Evolutionary conservation across 2,888 invertebrate genomes (phyloP).

Genomic region (Drosophila vallismaia): DNA sequence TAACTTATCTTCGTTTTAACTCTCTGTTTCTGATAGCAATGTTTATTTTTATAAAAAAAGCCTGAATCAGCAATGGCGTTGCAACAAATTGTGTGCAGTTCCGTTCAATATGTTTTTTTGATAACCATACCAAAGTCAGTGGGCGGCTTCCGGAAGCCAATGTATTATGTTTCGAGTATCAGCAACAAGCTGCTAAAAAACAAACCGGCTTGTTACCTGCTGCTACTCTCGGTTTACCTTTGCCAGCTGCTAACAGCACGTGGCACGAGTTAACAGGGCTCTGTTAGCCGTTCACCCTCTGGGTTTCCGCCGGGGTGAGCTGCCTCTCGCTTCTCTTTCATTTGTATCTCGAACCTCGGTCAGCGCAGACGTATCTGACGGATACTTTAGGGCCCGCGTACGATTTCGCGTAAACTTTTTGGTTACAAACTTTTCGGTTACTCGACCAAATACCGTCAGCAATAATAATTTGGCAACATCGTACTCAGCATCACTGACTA

Average conservation of each 20-base stretch:
- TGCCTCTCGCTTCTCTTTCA: not conserved
- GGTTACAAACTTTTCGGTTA: constrained; percentile 27
- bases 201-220: constrained; percentile 29
- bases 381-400: constrained; percentile 52
- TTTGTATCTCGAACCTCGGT: constrained; percentile 39
- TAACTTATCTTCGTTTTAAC: constrained; percentile 42
- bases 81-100: constrained; percentile 6
- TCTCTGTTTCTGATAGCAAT: not conserved
- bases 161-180: constrained; percentile 37
- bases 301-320: not conserved
- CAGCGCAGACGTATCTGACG: constrained; percentile 49
- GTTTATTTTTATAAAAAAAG: not conserved
- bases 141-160: constrained; percentile 26
- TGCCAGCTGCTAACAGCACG: constrained; percentile 41
- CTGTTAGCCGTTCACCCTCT: constrained; percentile 47
- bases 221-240: constrained; percentile 24
- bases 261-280: constrained; percentile 53
- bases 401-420: constrained; percentile 46
- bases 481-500: constrained; percentile 9
- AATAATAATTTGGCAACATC: constrained; percentile 25
- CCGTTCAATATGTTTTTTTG: not conserved
- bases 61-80: constrained; percentile 14
- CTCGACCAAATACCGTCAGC: constrained; percentile 23
- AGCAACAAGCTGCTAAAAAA: constrained; percentile 34
- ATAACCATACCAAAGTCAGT: not conserved